Conservation (phyloP, 2,113 vertebrate genomes). For the Eptesicus fuscus region DNA sequence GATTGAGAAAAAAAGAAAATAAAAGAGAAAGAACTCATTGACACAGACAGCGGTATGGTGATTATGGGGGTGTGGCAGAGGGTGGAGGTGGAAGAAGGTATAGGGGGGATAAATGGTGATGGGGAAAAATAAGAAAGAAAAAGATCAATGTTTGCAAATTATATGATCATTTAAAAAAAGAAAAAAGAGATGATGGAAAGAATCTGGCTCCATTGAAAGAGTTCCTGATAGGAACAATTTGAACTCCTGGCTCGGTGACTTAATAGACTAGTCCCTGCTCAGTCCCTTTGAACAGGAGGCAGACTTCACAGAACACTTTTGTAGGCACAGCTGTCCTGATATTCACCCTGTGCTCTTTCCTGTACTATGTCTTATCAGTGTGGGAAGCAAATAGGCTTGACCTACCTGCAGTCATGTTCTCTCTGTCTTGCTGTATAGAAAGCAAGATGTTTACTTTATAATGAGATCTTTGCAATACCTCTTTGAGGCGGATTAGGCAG, state of each 20-base stretch:
- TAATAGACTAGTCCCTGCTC: background rate
- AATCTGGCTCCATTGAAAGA: background rate
- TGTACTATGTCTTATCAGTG: background rate
- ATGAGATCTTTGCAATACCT: background rate
- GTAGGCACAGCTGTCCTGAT: background rate
- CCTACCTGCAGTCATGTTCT: background rate
- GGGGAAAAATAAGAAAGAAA: no score
- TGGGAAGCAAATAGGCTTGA: background rate
- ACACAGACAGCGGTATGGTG: no score
- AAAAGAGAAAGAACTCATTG: no score
- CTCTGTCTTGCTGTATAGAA: background rate
- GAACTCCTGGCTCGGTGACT: background rate
- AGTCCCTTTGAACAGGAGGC: background rate
- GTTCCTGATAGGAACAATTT: background rate
- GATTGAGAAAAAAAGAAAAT: no score
- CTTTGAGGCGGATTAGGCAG: background rate
- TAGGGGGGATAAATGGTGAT: no score
- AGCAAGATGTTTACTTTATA: background rate
- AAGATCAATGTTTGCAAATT: no score
- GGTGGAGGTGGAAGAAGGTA: no score
- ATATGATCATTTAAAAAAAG: no score
- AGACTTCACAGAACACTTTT: background rate
- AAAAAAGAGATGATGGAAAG: no score
- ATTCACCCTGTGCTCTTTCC: background rate
- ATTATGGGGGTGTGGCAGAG: no score